Conservation (phyloP, 2,113 vertebrate genomes). For the Alectura lathami region DNA sequence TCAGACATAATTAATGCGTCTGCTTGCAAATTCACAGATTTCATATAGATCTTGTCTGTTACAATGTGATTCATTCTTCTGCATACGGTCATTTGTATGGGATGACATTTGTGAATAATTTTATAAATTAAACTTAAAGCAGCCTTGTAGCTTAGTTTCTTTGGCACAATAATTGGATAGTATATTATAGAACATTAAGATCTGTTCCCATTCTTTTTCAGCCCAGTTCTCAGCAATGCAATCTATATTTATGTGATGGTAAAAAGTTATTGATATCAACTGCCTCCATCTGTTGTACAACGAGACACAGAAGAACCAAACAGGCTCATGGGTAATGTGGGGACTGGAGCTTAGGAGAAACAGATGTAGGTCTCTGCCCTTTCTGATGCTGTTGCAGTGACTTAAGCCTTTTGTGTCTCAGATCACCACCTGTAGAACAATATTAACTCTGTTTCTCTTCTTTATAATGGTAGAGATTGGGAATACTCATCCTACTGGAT, state of each 20-base stretch:
- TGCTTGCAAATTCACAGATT: constrained; percentile 39
- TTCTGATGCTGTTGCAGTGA: background rate
- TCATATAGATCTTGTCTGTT: constrained; percentile 30
- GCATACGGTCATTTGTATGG: background rate
- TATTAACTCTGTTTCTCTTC: background rate
- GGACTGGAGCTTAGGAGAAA: background rate
- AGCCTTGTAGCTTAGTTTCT: background rate
- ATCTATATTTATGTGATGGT: constrained; percentile 30
- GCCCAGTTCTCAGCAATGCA: constrained; percentile 10
- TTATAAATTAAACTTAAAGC: constrained; percentile 40
- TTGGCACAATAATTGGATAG: constrained; percentile 11
- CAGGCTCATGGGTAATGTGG: background rate
- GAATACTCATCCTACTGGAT: background rate
- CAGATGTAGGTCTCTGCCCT: background rate
- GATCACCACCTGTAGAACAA: background rate
- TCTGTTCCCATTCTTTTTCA: background rate
- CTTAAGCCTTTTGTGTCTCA: background rate
- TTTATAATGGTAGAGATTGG: background rate
- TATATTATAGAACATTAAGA: background rate
- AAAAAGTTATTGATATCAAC: constrained; percentile 31
- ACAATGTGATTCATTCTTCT: constrained; percentile 24
- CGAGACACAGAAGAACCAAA: background rate
- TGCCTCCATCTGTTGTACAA: constrained; percentile 7
- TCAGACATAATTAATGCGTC: constrained; percentile 33
- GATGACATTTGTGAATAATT: constrained; percentile 49